Conservation (phyloP, 2,113 vertebrate species). For the Neofelis nebulosa region DNA sequence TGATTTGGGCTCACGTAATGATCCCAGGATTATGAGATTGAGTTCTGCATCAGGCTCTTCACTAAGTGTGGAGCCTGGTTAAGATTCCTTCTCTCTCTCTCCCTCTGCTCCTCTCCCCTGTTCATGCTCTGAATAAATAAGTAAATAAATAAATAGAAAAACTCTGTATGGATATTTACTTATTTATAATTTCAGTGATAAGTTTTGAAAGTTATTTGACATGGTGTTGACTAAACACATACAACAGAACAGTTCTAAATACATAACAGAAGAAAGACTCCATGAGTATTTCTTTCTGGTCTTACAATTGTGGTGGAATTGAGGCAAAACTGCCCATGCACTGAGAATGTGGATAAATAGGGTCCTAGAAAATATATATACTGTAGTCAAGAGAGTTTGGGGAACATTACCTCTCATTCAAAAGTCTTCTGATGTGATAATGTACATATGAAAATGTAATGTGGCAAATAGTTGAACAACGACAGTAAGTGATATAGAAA, state of each 20-base stretch:
- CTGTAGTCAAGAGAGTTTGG: background rate
- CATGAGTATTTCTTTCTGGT: background rate
- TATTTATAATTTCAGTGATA: background rate
- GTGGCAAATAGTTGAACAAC: background rate
- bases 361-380: background rate
- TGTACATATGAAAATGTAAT: background rate
- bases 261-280: background rate
- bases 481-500: background rate
- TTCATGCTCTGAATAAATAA: no score
- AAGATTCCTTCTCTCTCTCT: no score
- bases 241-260: background rate
- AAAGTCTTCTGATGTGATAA: background rate
- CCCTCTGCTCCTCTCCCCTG: no score
- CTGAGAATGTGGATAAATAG: background rate
- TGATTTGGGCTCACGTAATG: no score
- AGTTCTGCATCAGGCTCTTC: no score
- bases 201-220: background rate
- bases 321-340: background rate
- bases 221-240: background rate
- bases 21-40: no score
- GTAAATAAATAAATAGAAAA: background rate
- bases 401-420: background rate
- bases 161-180: background rate
- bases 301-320: background rate
- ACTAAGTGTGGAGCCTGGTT: no score